Conservation (phyloP, 2,113 vertebrate genomes). For the Menidia beryllina region DNA sequence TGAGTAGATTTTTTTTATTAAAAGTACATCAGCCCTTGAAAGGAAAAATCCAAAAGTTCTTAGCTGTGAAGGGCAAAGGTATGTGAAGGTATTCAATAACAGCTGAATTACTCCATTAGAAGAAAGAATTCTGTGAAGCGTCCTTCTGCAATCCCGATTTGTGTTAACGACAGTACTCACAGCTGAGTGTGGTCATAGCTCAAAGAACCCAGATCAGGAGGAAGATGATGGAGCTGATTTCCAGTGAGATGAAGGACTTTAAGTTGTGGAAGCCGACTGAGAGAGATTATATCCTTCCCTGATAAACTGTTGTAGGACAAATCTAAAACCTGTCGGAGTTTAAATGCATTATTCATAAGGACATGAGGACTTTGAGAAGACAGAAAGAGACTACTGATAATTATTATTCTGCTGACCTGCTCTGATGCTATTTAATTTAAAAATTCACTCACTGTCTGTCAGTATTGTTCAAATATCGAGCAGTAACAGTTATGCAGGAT, state of each 20-base stretch:
- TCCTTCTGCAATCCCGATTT: background rate
- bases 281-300: conserved; percentile 70
- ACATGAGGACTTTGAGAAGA: background rate
- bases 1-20: too few relatives aligned
- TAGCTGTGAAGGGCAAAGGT: too few relatives aligned
- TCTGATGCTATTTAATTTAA: too few relatives aligned
- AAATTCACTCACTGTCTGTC: background rate
- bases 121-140: background rate
- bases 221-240: conserved; percentile 84
- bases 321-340: conserved; percentile 83
- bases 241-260: conserved; percentile 86
- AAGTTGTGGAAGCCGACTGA: conserved; percentile 83
- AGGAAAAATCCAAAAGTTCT: too few relatives aligned
- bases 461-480: background rate
- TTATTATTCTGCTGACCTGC: background rate
- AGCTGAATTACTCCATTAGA: too few relatives aligned
- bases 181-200: conserved; percentile 34
- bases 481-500: background rate
- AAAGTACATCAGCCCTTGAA: too few relatives aligned
- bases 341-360: conserved; percentile 1
- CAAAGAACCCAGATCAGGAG: conserved; percentile 72
- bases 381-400: background rate
- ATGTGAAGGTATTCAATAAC: too few relatives aligned
- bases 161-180: conserved; percentile 63
- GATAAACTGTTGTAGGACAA: conserved; percentile 88